Base-by-base conservation (phyloP, 2,888 invertebrate genomes). In the Antheraea yamamai region DNA sequence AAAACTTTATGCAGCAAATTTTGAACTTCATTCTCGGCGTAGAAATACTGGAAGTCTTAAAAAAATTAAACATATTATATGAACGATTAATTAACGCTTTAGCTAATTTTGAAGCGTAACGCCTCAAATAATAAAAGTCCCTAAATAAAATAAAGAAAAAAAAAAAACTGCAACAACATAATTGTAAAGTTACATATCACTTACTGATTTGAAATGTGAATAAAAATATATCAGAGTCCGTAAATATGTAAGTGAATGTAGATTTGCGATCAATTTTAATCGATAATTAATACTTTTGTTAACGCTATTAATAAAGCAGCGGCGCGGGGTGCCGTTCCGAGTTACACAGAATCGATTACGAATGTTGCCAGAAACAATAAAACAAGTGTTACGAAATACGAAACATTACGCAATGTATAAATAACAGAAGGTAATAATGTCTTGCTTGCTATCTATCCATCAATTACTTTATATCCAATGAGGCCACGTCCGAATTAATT, bases 371-470 rank as follows among this genome's bases (percentile, higher is more conserved):
- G 76, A 80, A 81, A 80, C 79, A 78, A 79, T 79, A 77, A 77
- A 80, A 82, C 82, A 81, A 81, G 80, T 79, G 68, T 82, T 82
- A 78, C 82, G 79, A 78, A 78, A 81, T 66, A 12, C 64, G 18
- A 70, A 75, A 78, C 72, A 78, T 73, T 75, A 75, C 74, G 77
- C 76, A 78, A 79, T 78, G 75, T 76, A 73, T 72, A 77, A 70
- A 70, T 39, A 61, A 70, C 39, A n/a, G n/a, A 20, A 39, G 20
- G 39, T 39, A 70, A 39, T 70, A 70, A 70, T 70, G 23, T 39
- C 70, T 70, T n/a, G 70, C 20, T 70, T n/a, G 70, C 35, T 70
- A 70, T 70, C 70, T 70, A 70, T 70, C 39, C 70, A 70, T 70
- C 70, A 39, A 39, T 70, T 70, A 70, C 39, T n/a, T 39, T 39